Percentiles rank a stretch among this genome's conserved stretches.
Conservation (phyloP, 2,113 vertebrate genomes). For the Nyctereutes procyonoides region DNA sequence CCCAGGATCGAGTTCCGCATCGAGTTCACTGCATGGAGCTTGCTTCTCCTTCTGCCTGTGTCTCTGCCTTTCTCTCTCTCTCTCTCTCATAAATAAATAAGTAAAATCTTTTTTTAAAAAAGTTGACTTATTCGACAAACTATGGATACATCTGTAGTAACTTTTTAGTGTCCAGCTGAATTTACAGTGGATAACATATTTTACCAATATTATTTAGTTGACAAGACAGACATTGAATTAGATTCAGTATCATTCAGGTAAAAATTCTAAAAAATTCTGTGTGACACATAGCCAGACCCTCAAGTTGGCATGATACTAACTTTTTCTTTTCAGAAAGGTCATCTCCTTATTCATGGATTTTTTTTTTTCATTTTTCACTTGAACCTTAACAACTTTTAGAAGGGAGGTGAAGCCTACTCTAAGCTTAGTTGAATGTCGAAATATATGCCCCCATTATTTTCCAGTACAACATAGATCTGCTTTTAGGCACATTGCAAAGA, state of each 20-base stretch:
- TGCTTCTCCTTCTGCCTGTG: too few species aligned
- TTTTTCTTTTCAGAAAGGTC: background rate
- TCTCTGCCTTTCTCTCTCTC: too few species aligned
- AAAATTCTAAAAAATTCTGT: background rate
- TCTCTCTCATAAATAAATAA: too few species aligned
- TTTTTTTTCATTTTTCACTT: conserved; percentile 14
- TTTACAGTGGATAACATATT: background rate
- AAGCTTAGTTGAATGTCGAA: background rate
- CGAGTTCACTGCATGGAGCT: too few species aligned
- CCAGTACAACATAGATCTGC: background rate
- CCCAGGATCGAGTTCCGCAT: too few species aligned
- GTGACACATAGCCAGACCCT: background rate
- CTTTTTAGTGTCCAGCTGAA: background rate
- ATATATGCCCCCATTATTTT: background rate
- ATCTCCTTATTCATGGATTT: background rate
- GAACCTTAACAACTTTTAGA: background rate
- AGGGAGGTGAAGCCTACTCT: background rate
- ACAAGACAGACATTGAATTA: background rate
- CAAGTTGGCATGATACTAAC: background rate
- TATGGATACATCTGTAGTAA: background rate
- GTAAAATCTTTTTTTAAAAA: background rate
- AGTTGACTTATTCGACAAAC: background rate
- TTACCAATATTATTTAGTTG: background rate
- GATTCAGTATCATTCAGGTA: background rate
- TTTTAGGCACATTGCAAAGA: background rate